A percentile compares a stretch with the other conserved stretches of the same genome.
Conservation (phyloP, 2,797 vertebrate species). For the Salarias fasciatus region DNA sequence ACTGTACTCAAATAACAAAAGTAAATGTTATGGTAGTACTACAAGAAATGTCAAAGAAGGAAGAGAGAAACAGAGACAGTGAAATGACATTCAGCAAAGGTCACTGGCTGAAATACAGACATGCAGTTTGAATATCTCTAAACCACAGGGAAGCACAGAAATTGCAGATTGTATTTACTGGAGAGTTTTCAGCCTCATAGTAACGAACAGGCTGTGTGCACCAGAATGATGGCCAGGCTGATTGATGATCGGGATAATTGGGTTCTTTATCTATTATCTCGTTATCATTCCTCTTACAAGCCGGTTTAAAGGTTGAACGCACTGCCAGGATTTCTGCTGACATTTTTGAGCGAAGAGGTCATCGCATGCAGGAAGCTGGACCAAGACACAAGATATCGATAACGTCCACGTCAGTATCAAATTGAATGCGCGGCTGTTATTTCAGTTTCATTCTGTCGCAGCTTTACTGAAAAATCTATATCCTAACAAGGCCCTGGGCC, state of each 20-base stretch:
- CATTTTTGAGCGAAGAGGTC: slow-evolving; percentile 40
- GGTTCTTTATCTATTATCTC: slow-evolving; percentile 52
- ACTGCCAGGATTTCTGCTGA: slow-evolving; percentile 49
- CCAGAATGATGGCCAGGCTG: slow-evolving; percentile 25
- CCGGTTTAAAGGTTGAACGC: slow-evolving; percentile 18
- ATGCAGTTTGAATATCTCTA: not conserved
- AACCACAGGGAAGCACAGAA: not conserved
- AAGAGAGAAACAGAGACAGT: not conserved
- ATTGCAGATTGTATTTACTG: slow-evolving; percentile 11
- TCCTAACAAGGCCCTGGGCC: slow-evolving; percentile 3
- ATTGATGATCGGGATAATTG: slow-evolving; percentile 53
- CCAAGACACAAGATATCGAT: too few species aligned
- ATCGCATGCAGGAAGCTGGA: not conserved
- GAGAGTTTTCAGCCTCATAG: slow-evolving; percentile 30
- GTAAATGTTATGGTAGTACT: not conserved
- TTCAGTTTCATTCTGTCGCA: too few species aligned
- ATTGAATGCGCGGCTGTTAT: too few species aligned
- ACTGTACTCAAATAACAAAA: not conserved
- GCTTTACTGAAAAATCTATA: not conserved
- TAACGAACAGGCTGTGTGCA: slow-evolving; percentile 30
- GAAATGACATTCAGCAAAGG: not conserved
- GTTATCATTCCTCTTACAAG: slow-evolving; percentile 3
- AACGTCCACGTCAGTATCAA: too few species aligned
- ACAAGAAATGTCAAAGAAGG: not conserved
- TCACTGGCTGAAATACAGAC: not conserved